Conservation (phyloP, 2,888 invertebrate genomes). For the Yponomeuta evonymella region DNA sequence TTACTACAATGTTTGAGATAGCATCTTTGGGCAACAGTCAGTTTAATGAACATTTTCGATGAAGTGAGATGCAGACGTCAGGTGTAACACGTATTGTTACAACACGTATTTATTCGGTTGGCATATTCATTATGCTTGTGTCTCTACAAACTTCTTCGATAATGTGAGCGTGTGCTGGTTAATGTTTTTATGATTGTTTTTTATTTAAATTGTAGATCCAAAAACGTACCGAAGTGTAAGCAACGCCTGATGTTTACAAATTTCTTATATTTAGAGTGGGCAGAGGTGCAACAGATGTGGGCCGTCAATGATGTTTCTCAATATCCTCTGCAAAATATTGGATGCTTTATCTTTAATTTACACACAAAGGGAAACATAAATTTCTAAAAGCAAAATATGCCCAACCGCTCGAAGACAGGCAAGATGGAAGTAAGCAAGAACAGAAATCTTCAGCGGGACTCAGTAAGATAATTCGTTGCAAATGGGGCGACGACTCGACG, state of each 20-base stretch:
- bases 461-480: conserved; percentile 3
- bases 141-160: too few relatives aligned
- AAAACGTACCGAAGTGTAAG: too few relatives aligned
- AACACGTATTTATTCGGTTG: background rate
- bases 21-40: conserved; percentile 49
- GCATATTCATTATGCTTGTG: background rate
- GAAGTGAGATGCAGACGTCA: conserved; percentile 26
- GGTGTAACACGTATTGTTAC: background rate
- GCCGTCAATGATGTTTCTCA: background rate
- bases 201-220: too few relatives aligned
- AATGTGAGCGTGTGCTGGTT: too few relatives aligned
- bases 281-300: background rate
- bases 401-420: background rate
- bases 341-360: background rate
- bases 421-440: background rate
- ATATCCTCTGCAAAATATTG: background rate
- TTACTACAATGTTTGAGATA: conserved; percentile 51
- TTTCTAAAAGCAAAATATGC: background rate
- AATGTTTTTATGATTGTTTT: too few relatives aligned
- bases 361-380: background rate
- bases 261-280: background rate
- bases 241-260: background rate
- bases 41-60: conserved; percentile 30
- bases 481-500: conserved; percentile 8
- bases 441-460: background rate